These are phyloP conservation scores for Circaetus cinerascens DNA, from an alignment of 2,113 vertebrate genomes.

Conservation along the genomic window DNA sequence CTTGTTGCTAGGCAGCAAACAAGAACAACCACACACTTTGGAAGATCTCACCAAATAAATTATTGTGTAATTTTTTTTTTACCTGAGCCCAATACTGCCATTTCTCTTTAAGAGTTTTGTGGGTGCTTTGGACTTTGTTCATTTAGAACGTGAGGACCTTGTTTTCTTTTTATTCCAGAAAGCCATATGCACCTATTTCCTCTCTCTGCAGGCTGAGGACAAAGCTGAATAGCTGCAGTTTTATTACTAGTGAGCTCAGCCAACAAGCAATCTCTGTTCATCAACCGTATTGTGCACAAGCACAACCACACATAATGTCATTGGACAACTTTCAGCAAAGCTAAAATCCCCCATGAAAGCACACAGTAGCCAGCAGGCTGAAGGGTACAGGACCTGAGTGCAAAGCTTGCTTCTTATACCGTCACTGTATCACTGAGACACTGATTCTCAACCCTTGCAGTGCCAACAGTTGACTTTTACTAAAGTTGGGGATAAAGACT, in stretches of 20 bases:
- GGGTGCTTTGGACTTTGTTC: background rate
- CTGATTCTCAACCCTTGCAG: background rate
- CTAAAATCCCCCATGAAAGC: background rate
- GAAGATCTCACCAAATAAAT: background rate
- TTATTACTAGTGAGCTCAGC: background rate
- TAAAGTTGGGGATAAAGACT: background rate
- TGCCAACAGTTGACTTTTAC: background rate
- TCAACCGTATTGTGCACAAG: background rate
- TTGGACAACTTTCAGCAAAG: background rate
- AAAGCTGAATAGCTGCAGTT: background rate
- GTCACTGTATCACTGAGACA: rapidly evolving
- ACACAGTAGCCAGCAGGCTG: background rate
- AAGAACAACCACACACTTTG: background rate
- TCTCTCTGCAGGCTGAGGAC: background rate
- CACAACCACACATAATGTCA: background rate
- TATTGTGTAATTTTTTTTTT: background rate
- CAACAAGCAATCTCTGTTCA: background rate
- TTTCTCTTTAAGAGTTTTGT: background rate
- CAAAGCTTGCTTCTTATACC: background rate
- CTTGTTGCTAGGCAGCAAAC: conserved; percentile 12
- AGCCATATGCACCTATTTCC: background rate
- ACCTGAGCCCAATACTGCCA: background rate
- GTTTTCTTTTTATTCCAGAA: background rate
- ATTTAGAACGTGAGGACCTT: background rate
- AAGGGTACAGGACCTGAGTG: background rate